Percentiles rank a stretch among this genome's conserved stretches.
Conservation (phyloP, 2,797 vertebrate genomes). For the Enteromius thamalakanensis region DNA sequence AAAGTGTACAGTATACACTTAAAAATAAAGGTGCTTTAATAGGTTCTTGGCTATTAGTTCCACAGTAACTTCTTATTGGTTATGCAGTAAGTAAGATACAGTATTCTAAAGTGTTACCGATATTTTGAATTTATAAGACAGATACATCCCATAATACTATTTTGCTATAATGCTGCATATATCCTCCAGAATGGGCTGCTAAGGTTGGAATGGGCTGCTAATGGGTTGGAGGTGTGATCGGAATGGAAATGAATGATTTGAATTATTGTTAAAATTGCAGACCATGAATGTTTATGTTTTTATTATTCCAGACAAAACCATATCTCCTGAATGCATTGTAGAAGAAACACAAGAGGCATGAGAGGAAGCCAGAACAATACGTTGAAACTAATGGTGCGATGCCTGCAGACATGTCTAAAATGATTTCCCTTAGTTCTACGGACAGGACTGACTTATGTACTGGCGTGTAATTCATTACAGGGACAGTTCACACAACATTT, state of each 20-base stretch:
- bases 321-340: background rate
- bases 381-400: background rate
- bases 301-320: conserved; percentile 6
- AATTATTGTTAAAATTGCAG: conserved; percentile 1
- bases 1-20: background rate
- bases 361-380: conserved; percentile 45
- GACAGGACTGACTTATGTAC: background rate
- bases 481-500: background rate
- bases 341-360: conserved; percentile 15
- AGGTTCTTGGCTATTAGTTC: no score
- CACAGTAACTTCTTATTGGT: no score
- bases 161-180: background rate
- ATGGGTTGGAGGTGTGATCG: background rate
- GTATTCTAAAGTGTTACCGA: no score
- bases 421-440: conserved; percentile 29
- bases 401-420: conserved; percentile 32
- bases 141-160: background rate
- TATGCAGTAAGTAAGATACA: no score
- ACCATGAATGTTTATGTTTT: background rate
- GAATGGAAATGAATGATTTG: background rate
- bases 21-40: no score
- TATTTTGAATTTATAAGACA: background rate
- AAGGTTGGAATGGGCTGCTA: background rate
- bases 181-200: no score
- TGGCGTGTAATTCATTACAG: background rate